A percentile compares a stretch with the other conserved stretches of the same genome.
These are phyloP conservation scores for Leptopterna dolabrata DNA, from an alignment of 2,888 invertebrate species.

Conservation along the genomic window DNA sequence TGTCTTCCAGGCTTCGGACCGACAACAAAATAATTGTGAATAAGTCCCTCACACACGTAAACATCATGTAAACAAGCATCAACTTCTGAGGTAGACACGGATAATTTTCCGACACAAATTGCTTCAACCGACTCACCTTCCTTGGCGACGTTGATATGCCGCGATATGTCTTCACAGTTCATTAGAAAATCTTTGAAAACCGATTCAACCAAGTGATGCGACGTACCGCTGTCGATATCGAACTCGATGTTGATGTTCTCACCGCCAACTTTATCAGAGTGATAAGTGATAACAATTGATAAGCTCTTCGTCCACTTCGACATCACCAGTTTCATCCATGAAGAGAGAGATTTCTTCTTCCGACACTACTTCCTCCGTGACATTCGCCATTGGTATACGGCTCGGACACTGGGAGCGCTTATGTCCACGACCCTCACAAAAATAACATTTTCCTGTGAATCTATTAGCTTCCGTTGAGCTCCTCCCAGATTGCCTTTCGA, in stretches of 20 bases:
- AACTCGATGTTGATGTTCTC: neutral
- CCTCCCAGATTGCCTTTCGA: too few relatives aligned
- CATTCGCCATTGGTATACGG: too few relatives aligned
- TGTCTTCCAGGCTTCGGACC: neutral
- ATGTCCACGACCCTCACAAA: too few relatives aligned
- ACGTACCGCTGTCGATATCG: neutral
- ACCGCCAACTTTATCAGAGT: neutral
- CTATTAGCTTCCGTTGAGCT: too few relatives aligned
- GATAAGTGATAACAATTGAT: too few relatives aligned
- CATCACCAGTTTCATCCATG: too few relatives aligned
- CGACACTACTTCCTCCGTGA: too few relatives aligned
- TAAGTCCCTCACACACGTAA: neutral
- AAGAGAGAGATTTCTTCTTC: too few relatives aligned
- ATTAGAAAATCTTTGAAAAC: neutral
- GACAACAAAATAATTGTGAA: neutral
- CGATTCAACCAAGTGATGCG: neutral
- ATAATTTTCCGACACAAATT: neutral
- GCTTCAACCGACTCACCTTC: neutral
- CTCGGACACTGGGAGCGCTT: too few relatives aligned
- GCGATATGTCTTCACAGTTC: neutral
- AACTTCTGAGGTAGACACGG: neutral
- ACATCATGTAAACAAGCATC: neutral
- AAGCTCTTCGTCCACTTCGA: too few relatives aligned
- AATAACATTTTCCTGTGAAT: too few relatives aligned
- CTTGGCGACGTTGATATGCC: slow-evolving; percentile 6